Conservation (phyloP, 2,113 vertebrate species). For the Crotalus tigris region DNA sequence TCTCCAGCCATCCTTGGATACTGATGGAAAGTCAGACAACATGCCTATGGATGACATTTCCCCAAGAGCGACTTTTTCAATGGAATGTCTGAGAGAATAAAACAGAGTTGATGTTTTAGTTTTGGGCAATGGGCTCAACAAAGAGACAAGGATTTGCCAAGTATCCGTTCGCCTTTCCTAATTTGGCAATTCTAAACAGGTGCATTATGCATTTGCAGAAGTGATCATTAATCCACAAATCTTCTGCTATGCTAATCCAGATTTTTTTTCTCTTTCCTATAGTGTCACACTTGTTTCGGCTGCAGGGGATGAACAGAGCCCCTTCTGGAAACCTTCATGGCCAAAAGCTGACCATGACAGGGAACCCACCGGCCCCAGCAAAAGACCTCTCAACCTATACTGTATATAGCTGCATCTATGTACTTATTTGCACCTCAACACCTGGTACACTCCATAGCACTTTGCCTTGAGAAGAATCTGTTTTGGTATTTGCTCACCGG, state of each 20-base stretch:
- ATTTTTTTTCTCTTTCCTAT: neutral
- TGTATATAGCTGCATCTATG: neutral
- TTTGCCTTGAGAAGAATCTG: neutral
- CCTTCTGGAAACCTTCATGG: neutral
- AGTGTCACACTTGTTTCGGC: neutral
- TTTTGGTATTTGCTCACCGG: neutral
- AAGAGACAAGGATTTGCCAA: neutral
- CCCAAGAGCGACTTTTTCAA: neutral
- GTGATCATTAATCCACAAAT: neutral
- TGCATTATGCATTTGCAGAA: neutral
- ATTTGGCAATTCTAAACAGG: neutral
- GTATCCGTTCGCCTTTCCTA: neutral
- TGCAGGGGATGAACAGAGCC: neutral
- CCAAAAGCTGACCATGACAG: neutral
- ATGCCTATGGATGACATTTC: neutral
- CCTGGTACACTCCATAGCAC: neutral
- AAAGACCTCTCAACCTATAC: too few relatives aligned
- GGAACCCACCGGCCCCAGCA: neutral
- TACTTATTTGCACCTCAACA: neutral
- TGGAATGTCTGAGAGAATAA: neutral
- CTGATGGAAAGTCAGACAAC: neutral
- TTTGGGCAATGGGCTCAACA: neutral
- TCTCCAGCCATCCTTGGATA: neutral
- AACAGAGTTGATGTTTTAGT: neutral
- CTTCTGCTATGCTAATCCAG: neutral